Conservation (phyloP, 1,140 invertebrate species). For the Spodoptera frugiperda region DNA sequence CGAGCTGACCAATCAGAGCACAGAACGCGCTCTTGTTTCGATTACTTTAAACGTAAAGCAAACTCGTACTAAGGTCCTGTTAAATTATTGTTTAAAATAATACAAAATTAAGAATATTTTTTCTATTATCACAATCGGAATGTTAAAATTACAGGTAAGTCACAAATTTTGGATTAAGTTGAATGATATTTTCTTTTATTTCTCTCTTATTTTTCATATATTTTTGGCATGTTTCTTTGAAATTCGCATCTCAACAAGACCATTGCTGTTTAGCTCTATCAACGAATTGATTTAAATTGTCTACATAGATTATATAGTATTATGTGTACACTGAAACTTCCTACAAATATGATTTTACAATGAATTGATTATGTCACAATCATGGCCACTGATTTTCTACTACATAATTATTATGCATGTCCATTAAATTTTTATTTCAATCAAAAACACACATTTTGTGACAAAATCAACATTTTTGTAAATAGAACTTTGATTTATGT, state of each 20-base stretch:
- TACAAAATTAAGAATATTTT: no score
- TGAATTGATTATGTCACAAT: conserved; percentile 68
- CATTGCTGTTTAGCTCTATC: not conserved
- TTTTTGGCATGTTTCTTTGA: conserved; percentile 31
- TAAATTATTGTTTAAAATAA: no score
- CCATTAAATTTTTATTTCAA: not conserved
- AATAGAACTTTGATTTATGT: conserved; percentile 39
- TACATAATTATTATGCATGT: conserved; percentile 56
- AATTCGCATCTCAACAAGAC: not conserved
- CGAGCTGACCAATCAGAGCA: no score
- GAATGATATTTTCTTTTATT: not conserved
- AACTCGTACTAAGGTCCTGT: no score
- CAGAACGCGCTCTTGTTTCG: no score
- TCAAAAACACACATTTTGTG: conserved; percentile 61
- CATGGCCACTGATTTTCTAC: conserved; percentile 50
- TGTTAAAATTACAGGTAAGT: no score
- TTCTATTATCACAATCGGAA: not conserved
- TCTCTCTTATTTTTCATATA: conserved; percentile 5
- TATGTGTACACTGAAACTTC: not conserved
- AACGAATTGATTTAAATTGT: conserved; percentile 24
- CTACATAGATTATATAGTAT: not conserved
- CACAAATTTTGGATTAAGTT: not conserved
- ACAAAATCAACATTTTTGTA: conserved; percentile 58
- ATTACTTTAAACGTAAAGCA: no score
- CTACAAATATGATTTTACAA: conserved; percentile 52